Evolutionary conservation across 2,888 invertebrate genomes (phyloP).

Genomic region (Ophioninae sp.): DNA sequence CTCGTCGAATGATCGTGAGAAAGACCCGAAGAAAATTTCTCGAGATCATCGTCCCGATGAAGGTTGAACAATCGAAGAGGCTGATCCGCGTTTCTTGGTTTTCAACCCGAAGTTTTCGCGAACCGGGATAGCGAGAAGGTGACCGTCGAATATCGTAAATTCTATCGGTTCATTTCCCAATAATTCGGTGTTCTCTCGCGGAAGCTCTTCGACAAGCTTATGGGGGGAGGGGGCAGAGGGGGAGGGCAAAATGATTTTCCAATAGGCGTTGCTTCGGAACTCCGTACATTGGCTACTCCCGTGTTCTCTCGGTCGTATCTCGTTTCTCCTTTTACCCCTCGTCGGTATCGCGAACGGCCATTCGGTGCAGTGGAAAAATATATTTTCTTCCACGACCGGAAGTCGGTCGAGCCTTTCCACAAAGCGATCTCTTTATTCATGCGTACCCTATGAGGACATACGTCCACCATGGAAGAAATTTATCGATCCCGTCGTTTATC

Average conservation of each 20-base stretch:
- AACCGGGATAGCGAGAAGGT: slow-evolving; percentile 16
- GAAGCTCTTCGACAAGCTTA: slow-evolving; percentile 59
- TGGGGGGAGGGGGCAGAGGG: too few relatives aligned
- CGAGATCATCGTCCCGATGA: slow-evolving; percentile 39
- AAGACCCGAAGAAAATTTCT: slow-evolving; percentile 36
- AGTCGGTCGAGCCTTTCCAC: not conserved
- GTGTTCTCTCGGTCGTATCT: slow-evolving; percentile 3
- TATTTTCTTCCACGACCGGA: slow-evolving; percentile 30
- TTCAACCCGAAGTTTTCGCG: too few relatives aligned
- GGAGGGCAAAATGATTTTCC: slow-evolving; percentile 73
- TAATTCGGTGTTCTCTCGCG: slow-evolving; percentile 28
- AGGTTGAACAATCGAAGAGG: slow-evolving; percentile 30
- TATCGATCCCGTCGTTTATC: too few relatives aligned
- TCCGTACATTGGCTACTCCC: slow-evolving; percentile 23
- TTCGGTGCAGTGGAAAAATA: slow-evolving; percentile 42
- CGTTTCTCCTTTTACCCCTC: slow-evolving; percentile 3
- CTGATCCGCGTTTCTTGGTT: slow-evolving; percentile 17
- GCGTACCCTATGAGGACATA: slow-evolving; percentile 6
- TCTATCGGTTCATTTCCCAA: slow-evolving; percentile 61
- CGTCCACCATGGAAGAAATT: not conserved
- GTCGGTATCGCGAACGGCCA: not conserved
- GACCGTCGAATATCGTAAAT: slow-evolving; percentile 63
- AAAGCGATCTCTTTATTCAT: slow-evolving; percentile 32
- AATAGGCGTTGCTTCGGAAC: slow-evolving; percentile 64
- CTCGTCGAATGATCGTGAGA: slow-evolving; percentile 35